Base-by-base conservation (phyloP, 2,113 vertebrate species). In the Petromus typicus region DNA sequence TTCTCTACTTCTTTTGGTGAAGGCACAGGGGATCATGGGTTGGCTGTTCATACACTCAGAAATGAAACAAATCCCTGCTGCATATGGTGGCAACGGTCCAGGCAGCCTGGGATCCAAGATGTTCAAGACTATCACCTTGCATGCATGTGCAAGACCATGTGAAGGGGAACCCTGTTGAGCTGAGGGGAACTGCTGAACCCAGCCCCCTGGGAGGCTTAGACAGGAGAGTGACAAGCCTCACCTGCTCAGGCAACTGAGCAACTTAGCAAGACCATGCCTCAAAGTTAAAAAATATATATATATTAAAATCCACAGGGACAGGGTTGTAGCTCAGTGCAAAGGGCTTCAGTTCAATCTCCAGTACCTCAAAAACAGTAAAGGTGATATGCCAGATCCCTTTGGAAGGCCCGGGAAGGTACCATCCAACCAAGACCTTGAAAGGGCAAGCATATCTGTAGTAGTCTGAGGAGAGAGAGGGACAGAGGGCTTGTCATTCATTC, bases 71-170 rank as follows among this genome's bases (percentile, higher is more conserved):
- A 66, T 37, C 56, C 4, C 22, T 1, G 5, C 6, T 43, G 23
- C 71, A 18, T 30, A 3, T 25, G 22, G 63, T 4, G 0, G 4
- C 23, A 37, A 87, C 0, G 13, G 25, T 61, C 56, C 37, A 32
- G 54, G 40, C 16, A 1, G 37, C 7, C 16, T 18, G 20, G 69
- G 48, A 61, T 3, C 18, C 0, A 14, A 54, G 75, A 11, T 27
- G 23, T 61, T 23, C n/a, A 61, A 22, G 34, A 59, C 75, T n/a
- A 23, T 92, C 86, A 40, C 22, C 56, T 88, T 40, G 2, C 45
- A 23, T 0, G 1, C 56, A 27, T 3, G 20, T 25, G 1, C 8
- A 12, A 40, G 59, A 7, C 37, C 56, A 34, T 34, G 5, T 8
- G 5, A 34, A 40, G 30, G 43, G 85, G 85, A 63, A 23, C 37